Evolutionary conservation across 2,888 invertebrate species (phyloP).

Genomic region (Drosophila melanosoma): DNA sequence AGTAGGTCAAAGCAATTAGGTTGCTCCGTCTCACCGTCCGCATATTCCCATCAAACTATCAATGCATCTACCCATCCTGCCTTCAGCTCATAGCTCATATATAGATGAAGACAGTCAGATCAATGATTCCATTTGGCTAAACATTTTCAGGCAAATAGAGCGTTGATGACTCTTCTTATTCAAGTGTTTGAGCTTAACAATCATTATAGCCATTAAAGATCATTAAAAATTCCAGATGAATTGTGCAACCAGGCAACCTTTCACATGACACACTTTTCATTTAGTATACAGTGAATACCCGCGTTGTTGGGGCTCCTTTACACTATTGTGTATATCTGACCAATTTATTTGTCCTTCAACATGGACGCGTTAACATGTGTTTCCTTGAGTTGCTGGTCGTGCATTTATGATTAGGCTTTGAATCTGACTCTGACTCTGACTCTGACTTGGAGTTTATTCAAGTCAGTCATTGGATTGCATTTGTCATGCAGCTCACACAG

Average conservation of each 20-base stretch:
- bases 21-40: slow-evolving; percentile 23
- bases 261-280: slow-evolving; percentile 51
- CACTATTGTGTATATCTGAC: slow-evolving; percentile 16
- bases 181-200: not conserved
- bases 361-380: slow-evolving; percentile 43
- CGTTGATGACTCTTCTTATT: not conserved
- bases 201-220: not conserved
- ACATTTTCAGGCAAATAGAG: not conserved
- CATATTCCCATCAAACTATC: not conserved
- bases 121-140: not conserved
- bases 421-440: not conserved
- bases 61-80: not conserved
- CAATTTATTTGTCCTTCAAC: slow-evolving; percentile 47
- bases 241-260: slow-evolving; percentile 11
- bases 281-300: slow-evolving; percentile 4
- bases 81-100: not conserved
- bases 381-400: slow-evolving; percentile 33
- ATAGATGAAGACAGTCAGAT: not conserved
- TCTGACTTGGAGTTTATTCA: not conserved
- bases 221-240: not conserved
- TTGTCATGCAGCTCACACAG: slow-evolving; percentile 58
- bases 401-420: slow-evolving; percentile 51
- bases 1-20: slow-evolving; percentile 75
- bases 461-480: slow-evolving; percentile 46
- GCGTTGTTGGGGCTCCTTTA: not conserved